phyloP scores from a whole-genome alignment of 2,797 vertebrate genomes.

The Sebastiscus albofasciatus region DNA sequence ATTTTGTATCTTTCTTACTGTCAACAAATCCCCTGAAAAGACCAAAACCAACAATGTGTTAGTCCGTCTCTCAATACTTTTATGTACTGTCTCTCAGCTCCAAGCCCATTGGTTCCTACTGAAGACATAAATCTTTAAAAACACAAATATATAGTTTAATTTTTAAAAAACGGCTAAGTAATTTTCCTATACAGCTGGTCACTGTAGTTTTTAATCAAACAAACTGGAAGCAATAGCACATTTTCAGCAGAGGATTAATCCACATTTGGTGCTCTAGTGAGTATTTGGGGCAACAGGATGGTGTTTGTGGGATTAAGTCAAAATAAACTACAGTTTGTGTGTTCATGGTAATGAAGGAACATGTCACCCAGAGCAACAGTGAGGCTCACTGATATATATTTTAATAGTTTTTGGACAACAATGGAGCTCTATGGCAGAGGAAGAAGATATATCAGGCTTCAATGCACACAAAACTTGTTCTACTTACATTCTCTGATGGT shows the following conservation, averaged over 20 bases:
- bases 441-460: background rate
- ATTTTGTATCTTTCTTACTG: background rate
- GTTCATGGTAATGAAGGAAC: background rate
- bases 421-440: background rate
- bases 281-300: too few species aligned
- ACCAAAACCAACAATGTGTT: background rate
- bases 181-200: background rate
- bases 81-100: background rate
- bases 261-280: too few species aligned
- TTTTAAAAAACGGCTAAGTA: background rate
- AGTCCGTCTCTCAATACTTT: background rate
- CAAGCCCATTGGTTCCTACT: background rate
- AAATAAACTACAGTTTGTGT: too few species aligned
- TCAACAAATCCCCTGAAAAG: background rate
- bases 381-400: background rate
- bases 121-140: background rate
- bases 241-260: too few species aligned
- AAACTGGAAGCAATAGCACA: too few species aligned
- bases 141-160: background rate
- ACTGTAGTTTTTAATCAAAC: background rate
- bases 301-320: too few species aligned
- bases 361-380: background rate
- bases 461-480: background rate
- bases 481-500: background rate
- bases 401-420: background rate